Evolutionary conservation across 2,888 invertebrate genomes (phyloP).

Genomic region (Onthophagus sagittarius): DNA sequence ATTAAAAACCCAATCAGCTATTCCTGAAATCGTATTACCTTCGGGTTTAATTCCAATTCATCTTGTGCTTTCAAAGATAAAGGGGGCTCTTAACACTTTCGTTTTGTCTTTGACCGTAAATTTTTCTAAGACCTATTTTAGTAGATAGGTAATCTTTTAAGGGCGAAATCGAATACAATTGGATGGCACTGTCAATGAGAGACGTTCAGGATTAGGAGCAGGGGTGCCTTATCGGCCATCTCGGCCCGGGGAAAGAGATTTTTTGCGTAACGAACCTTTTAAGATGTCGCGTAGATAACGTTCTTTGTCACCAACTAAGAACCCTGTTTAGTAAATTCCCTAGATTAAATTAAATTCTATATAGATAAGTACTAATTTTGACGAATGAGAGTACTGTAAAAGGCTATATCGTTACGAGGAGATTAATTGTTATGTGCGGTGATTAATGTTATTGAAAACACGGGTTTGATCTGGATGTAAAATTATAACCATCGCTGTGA

Average conservation of each 20-base stretch:
- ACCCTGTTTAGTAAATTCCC: not conserved
- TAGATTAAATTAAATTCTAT: not conserved
- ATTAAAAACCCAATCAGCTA: not conserved
- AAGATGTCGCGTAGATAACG: constrained; percentile 5
- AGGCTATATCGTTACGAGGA: too few relatives aligned
- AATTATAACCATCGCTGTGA: not conserved
- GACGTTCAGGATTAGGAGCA: constrained; percentile 17
- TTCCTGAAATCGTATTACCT: not conserved
- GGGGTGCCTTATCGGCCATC: constrained; percentile 21
- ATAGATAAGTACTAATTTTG: not conserved
- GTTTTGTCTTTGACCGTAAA: constrained; percentile 2
- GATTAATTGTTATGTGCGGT: too few relatives aligned
- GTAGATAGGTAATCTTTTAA: constrained; percentile 18
- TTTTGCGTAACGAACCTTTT: constrained; percentile 19
- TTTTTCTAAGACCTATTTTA: not conserved
- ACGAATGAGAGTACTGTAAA: not conserved
- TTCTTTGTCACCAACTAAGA: not conserved
- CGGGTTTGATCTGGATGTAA: not conserved
- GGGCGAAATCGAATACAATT: constrained; percentile 22
- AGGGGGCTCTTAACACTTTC: not conserved
- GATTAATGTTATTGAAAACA: too few relatives aligned
- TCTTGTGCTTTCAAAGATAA: not conserved
- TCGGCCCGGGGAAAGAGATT: constrained; percentile 14
- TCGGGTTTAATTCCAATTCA: not conserved
- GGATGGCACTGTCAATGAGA: constrained; percentile 21